Base-by-base conservation (phyloP, 2,113 vertebrate species). In the Sapayoa aenigma region DNA sequence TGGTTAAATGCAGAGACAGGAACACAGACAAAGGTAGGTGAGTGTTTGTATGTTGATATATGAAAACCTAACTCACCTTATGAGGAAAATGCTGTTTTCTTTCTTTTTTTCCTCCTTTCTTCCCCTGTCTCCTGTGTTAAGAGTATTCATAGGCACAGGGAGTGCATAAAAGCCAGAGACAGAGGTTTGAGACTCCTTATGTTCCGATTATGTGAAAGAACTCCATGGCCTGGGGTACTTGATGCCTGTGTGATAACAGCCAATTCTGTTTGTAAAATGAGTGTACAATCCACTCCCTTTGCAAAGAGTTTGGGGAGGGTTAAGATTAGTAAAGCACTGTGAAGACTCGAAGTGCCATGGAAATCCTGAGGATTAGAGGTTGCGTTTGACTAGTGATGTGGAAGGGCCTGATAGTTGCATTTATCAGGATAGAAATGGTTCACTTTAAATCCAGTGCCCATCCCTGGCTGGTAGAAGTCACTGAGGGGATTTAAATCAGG, bases 1-100 rank as follows among this genome's bases (percentile, higher is more conserved):
- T 93, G 87, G 44, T 91, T 94, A 92, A 91, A 91, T 67, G 52
- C 92, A 93, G 84, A 89, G 82, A 77, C 73, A 89, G 68, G 52
- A 84, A 39, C 58, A 79, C 86, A 87, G 76, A 33, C 66, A 82
- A 56, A 95, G 76, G 84, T 46, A 55, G 93, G 92, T 88, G 85
- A 87, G 71, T 35, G 41, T 78, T 84, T 81, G 37, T 68, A 5
- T 41, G 24, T 18, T 80, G 84, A 52, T 73, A 68, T 33, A 72
- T 71, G 65, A 82, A 93, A 94, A 87, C 11, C 28, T 84, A 58
- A 33, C 37, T 77, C 39, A 69, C 55, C 75, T 87, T 27, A 33
- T 6, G 31, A 53, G 49, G 52, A 76, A 71, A 95, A 63, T 62
- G 47, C 24, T 46, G 75, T 6, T 50, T 60, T 71, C 11, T 10